Conservation (phyloP, 2,888 invertebrate species). For the Agrilus biguttatus region DNA sequence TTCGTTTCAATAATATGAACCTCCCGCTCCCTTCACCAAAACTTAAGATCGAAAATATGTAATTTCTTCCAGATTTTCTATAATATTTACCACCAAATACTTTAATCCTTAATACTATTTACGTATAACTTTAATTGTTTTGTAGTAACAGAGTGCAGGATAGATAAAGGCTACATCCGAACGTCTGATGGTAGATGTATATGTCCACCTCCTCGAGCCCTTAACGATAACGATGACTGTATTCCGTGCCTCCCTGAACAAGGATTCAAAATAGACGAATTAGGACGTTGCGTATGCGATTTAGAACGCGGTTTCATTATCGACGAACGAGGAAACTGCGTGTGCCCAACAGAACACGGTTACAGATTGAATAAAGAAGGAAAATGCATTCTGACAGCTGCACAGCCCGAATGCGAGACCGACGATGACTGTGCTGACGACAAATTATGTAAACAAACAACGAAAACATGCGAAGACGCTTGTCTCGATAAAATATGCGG, state of each 20-base stretch:
- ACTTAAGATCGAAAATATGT: no score
- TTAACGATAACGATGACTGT: conserved; percentile 65
- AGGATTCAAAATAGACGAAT: conserved; percentile 60
- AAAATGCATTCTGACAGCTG: conserved; percentile 39
- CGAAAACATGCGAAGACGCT: conserved; percentile 65
- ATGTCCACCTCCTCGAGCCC: conserved; percentile 63
- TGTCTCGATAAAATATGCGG: conserved; percentile 63
- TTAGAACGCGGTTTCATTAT: conserved; percentile 62
- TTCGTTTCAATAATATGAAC: neutral
- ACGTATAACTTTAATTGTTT: conserved; percentile 10
- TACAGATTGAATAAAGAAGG: conserved; percentile 46
- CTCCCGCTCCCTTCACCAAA: no score
- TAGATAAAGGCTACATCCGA: conserved; percentile 53
- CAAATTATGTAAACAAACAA: conserved; percentile 54
- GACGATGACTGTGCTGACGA: conserved; percentile 66
- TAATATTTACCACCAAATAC: no score
- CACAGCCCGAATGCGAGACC: conserved; percentile 45
- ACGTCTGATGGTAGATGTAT: conserved; percentile 52
- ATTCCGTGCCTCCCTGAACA: conserved; percentile 54
- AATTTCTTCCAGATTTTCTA: no score
- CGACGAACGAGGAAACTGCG: conserved; percentile 63
- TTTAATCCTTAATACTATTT: no score
- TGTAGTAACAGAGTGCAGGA: conserved; percentile 44
- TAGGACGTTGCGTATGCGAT: conserved; percentile 72
- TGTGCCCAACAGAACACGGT: conserved; percentile 55